Evolutionary conservation across 2,797 vertebrate genomes (phyloP).

Genomic region (Dallia pectoralis): DNA sequence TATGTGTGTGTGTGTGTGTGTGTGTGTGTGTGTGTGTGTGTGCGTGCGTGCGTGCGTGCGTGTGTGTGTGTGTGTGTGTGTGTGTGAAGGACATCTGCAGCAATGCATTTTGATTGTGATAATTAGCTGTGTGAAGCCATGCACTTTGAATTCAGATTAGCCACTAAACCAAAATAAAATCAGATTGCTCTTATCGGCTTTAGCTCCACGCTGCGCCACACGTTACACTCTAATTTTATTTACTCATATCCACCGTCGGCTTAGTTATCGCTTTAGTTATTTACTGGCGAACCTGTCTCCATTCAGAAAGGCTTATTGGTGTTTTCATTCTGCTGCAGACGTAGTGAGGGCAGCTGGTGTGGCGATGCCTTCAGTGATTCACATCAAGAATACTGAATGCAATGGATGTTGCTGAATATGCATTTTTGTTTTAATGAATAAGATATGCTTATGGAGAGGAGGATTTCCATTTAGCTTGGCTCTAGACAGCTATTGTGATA

Average conservation of each 20-base stretch:
- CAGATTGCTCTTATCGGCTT: conserved; percentile 21
- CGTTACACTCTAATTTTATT: conserved; percentile 12
- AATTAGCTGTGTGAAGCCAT: background rate
- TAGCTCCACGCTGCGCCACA: conserved; percentile 23
- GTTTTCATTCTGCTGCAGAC: conserved; percentile 26
- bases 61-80: background rate
- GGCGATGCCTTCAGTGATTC: conserved; percentile 38
- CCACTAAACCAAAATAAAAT: conserved; percentile 22
- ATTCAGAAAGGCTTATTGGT: conserved; percentile 17
- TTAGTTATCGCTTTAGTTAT: background rate
- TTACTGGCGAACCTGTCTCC: background rate
- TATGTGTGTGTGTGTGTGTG: background rate
- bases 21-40: background rate
- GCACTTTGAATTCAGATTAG: conserved; percentile 5
- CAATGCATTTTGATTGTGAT: background rate
- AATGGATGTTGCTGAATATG: conserved; percentile 70
- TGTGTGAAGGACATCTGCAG: background rate
- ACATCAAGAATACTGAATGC: conserved; percentile 60
- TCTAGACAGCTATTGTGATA: background rate
- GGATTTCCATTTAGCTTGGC: background rate
- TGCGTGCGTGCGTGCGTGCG: conserved; percentile 9
- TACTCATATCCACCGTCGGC: background rate
- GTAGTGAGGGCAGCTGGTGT: conserved; percentile 6
- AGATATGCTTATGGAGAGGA: conserved; percentile 34
- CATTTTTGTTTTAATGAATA: conserved; percentile 64